Base-by-base conservation (phyloP, 2,113 vertebrate species). In the Speoplatyrhinus poulsoni region DNA sequence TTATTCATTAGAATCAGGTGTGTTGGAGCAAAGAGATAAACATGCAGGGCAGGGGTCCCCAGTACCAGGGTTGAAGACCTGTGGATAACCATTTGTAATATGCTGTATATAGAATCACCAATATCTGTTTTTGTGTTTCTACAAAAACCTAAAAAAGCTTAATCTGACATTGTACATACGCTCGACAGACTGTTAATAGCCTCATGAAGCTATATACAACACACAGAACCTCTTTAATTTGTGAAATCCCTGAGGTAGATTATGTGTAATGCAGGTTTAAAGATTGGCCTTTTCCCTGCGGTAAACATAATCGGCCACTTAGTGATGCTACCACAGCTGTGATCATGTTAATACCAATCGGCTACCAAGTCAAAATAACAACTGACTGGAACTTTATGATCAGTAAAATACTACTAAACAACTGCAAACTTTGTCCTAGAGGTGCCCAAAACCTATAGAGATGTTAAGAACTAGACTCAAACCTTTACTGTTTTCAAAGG, bases 261-360 rank as follows among this genome's bases (percentile, higher is more conserved):
- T 16, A 52, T 67, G 19, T 16, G 3, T 64, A 69, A 73, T 76
- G 54, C 63, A 70, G 55, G 65, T 67, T 71, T 62, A 63, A 6
- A 69, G 48, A 46, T 17, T 12, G 33, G 62, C 57, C 32, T 64
- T 19, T 36, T 52, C 32, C 53, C 6, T 52, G n/a, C n/a, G n/a
- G 12, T 46, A 32, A 9, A 58, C 50, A 54, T 53, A 66, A 49
- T 74, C 68, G 67, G 61, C 33, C 36, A 16, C 47, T 65, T 50
- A 49, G 12, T 72, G 4, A 32, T 53, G 55, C 60, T 49, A 55
- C 52, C 54, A 0, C 13, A 60, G 46, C 55, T 61, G 36, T 52
- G n/a, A 59, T 17, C 9, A 33, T 52, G 49, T 52, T 52, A 52
- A 52, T 52, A 11, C 49, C 11, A 11, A 52, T 52, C 6, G 49